Conservation (phyloP, 2,888 invertebrate genomes). For the Tolmerus cingulatus region DNA sequence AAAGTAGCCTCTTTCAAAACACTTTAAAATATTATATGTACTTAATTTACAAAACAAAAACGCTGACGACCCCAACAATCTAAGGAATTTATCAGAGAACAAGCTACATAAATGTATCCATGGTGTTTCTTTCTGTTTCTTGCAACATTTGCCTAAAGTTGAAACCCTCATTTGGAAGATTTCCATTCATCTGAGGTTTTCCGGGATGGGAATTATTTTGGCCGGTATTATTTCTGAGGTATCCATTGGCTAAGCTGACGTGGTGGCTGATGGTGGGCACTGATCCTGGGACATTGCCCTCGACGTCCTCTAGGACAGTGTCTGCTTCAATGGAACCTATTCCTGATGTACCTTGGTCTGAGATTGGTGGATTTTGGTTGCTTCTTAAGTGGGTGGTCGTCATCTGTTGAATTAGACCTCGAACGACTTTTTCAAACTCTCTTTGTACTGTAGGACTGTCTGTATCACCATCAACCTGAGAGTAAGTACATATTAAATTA, state of each 20-base stretch:
- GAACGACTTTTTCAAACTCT: slow-evolving; percentile 76
- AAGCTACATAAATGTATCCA: slow-evolving; percentile 48
- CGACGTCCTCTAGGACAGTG: slow-evolving; percentile 60
- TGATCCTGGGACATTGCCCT: slow-evolving; percentile 61
- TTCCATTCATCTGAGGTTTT: slow-evolving; percentile 46
- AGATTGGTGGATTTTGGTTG: slow-evolving; percentile 30
- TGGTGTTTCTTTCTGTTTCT: slow-evolving; percentile 57
- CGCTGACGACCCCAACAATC: neutral
- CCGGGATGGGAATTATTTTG: neutral
- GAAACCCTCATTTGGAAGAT: slow-evolving; percentile 53
- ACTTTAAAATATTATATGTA: neutral
- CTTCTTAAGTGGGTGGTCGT: slow-evolving; percentile 52
- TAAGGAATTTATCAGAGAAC: neutral
- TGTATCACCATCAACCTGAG: slow-evolving; percentile 85
- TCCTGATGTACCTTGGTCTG: slow-evolving; percentile 12
- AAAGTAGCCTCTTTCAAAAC: neutral
- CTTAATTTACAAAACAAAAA: neutral
- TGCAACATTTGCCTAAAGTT: slow-evolving; percentile 60
- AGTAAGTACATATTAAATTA: neutral
- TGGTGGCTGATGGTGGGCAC: slow-evolving; percentile 64
- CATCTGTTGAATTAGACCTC: slow-evolving; percentile 73
- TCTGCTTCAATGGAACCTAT: slow-evolving; percentile 1
- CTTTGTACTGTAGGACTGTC: slow-evolving; percentile 79
- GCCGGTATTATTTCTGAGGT: slow-evolving; percentile 55
- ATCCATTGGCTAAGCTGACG: slow-evolving; percentile 63